Conservation (phyloP, 2,888 invertebrate genomes). For the Oligia latruncula region DNA sequence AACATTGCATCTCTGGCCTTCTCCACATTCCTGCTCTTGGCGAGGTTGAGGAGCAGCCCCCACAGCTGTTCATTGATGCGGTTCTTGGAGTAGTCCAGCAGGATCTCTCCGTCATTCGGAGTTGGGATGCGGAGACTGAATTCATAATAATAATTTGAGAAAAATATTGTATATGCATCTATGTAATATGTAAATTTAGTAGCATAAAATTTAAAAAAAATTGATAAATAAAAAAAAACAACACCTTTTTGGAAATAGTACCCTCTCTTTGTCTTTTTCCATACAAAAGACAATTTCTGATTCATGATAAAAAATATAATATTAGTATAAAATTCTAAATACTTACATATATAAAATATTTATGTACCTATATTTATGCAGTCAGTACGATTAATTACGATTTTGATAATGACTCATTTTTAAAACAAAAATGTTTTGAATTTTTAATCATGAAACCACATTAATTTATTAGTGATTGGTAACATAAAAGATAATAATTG, state of each 20-base stretch:
- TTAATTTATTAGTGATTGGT: neutral
- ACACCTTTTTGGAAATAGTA: neutral
- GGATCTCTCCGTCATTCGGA: conserved; percentile 96
- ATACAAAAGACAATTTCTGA: neutral
- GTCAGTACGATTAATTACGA: too few species aligned
- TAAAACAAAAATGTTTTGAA: too few species aligned
- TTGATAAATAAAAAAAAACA: neutral
- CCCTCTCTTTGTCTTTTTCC: neutral
- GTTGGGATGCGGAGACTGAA: conserved; percentile 93
- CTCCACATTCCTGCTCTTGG: conserved; percentile 95
- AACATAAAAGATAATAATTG: too few species aligned
- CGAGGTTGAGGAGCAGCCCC: conserved; percentile 94
- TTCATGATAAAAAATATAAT: neutral
- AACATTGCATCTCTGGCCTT: conserved; percentile 97
- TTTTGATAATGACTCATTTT: too few species aligned
- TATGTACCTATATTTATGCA: too few species aligned
- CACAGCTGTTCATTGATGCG: conserved; percentile 95
- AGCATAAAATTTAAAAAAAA: too few species aligned
- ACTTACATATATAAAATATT: too few species aligned
- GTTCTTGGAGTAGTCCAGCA: conserved; percentile 99
- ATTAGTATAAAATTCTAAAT: too few species aligned
- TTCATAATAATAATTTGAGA: conserved; percentile 3
- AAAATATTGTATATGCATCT: neutral
- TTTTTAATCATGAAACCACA: neutral
- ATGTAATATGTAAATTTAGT: too few species aligned